phyloP scores from a whole-genome alignment of 2,888 invertebrate genomes.

The Campaea margaritaria region DNA sequence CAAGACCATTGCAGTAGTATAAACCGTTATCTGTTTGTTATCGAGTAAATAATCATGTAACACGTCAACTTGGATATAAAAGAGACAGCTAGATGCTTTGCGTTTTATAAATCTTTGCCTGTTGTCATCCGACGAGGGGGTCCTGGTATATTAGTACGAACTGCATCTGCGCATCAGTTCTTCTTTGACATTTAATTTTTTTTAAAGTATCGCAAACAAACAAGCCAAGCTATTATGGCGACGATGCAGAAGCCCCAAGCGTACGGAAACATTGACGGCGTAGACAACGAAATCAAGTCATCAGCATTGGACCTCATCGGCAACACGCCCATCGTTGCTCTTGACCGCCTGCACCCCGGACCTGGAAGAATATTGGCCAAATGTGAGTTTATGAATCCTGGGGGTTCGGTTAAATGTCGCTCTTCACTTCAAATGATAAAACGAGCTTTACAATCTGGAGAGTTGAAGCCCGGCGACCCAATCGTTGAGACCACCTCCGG shows the following conservation, averaged over 20 bases:
- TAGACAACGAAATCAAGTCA: constrained; percentile 68
- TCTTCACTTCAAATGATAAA: constrained; percentile 74
- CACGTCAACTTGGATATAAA: too few relatives aligned
- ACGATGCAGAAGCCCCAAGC: constrained; percentile 22
- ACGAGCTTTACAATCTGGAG: constrained; percentile 62
- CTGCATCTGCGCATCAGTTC: too few relatives aligned
- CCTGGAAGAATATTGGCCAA: constrained; percentile 76
- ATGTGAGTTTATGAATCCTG: constrained; percentile 82
- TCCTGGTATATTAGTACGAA: too few relatives aligned
- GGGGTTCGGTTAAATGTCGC: constrained; percentile 76
- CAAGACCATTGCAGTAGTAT: too few relatives aligned
- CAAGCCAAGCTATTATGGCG: constrained; percentile 21
- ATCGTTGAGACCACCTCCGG: constrained; percentile 78
- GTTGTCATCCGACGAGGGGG: too few relatives aligned
- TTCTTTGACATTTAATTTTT: too few relatives aligned
- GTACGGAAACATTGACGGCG: constrained; percentile 51
- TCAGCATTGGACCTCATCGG: constrained; percentile 79
- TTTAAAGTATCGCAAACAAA: constrained; percentile 6
- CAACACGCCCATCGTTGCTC: constrained; percentile 76
- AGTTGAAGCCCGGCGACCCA: constrained; percentile 65
- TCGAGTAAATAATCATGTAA: too few relatives aligned
- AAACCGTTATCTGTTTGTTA: too few relatives aligned
- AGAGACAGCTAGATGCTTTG: too few relatives aligned
- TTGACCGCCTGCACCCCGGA: constrained; percentile 72
- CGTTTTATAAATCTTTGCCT: too few relatives aligned